Base-by-base conservation (phyloP, 2,797 vertebrate species). In the Loris lydekkerianus region DNA sequence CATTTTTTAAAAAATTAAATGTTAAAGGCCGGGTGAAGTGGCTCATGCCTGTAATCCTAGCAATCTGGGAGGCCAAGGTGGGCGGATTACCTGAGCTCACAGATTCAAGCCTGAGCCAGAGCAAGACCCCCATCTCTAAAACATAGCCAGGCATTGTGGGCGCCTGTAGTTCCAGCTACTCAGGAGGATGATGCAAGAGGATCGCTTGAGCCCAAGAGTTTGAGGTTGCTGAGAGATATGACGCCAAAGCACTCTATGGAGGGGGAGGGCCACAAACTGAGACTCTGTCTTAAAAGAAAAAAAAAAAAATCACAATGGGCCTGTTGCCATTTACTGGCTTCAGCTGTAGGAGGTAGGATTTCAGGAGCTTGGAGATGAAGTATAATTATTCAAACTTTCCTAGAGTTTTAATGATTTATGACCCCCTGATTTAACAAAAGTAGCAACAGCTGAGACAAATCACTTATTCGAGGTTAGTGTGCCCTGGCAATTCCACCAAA, bases 341-440 rank as follows among this genome's bases (percentile, higher is more conserved):
- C 89, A 18, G 40, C 67, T 40, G 53, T 90, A 60, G n/a, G 53
- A 15, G 11, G 13, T 58, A 53, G 53, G 80, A 88, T n/a, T 81
- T 89, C 27, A 84, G 69, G 86, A 94, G 58, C 70, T 86, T 63
- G 18, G 21, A 58, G 67, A 25, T 58, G 53, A 43, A 65, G 77
- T 73, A 9, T 70, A n/a, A 69, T 78, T 77, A 3, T 61, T 86
- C 31, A 46, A 5, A 34, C 21, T 86, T 89, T 86, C 72, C 34
- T 86, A 31, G 31, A 31, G 11, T 60, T 58, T 72, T 80, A n/a
- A 37, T 85, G 65, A 67, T 67, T 58, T 77, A 10, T 21, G 18
- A 89, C 31, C 34, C n/a, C 76, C 56, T 67, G n/a, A 94, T 73
- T 80, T 91, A 76, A 89, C 58, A 58, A 49, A 84, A 80, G 37